These are phyloP conservation scores for Zelleria hepariella DNA, from an alignment of 2,888 invertebrate genomes.

Conservation along the genomic window DNA sequence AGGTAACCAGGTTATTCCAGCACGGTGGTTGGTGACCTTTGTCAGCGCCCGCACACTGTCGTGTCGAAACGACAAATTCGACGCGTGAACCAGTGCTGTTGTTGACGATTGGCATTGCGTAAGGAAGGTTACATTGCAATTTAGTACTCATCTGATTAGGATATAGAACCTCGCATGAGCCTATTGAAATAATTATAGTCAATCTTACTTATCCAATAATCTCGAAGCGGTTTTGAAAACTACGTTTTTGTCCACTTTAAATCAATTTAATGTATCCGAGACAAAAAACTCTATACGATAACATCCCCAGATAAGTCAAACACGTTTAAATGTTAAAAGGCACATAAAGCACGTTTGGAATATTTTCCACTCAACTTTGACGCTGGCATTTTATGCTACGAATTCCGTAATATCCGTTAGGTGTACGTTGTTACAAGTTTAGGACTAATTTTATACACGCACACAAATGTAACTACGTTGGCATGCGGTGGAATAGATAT, in stretches of 20 bases:
- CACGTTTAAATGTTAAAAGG: not conserved
- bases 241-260: too few relatives aligned
- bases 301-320: too few relatives aligned
- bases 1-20: not conserved
- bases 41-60: not conserved
- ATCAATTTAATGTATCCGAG: too few relatives aligned
- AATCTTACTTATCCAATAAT: too few relatives aligned
- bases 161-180: not conserved
- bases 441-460: conserved; percentile 56
- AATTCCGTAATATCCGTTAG: conserved; percentile 68
- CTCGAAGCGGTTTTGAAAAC: too few relatives aligned
- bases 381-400: conserved; percentile 43
- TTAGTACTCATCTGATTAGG: not conserved
- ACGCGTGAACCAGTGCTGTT: conserved; percentile 43
- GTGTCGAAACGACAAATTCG: conserved; percentile 15
- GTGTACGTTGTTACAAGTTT: not conserved
- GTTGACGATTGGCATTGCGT: conserved; percentile 39
- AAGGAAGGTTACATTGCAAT: conserved; percentile 30
- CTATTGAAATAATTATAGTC: too few relatives aligned
- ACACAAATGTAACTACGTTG: conserved; percentile 23
- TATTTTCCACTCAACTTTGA: conserved; percentile 23
- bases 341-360: not conserved
- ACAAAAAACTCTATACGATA: too few relatives aligned
- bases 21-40: not conserved
- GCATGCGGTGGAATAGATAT: not conserved